Evolutionary conservation across 2,888 invertebrate species (phyloP), one percentile per base, ranked within the genome.

Genomic region (Spilarctia lutea): DNA sequence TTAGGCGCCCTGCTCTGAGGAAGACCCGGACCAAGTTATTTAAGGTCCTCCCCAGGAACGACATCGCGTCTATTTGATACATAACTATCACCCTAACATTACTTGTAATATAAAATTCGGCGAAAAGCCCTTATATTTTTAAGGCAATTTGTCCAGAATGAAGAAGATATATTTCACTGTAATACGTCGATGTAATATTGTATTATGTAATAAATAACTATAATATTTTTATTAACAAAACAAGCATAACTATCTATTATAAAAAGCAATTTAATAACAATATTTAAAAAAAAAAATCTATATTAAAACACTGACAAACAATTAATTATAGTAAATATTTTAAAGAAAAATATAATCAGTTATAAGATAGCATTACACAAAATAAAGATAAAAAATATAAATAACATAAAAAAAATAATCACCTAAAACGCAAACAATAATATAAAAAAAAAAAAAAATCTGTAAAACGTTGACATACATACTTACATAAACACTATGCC

Each of bases 401-500:
- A 8, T 11, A 16, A 45, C 45, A 16, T 18, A 18, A 52, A 30
- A 63, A 56, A 42, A 2, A 39, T 60, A 3, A 63, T n/a, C 60
- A 42, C 20, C 6, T 45, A 18, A 42, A 39, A 27, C 1, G 20
- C 30, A 13, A 48, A 35, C 7, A 30, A 52, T 6, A 69, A 56
- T 24, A 70, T 13, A 39, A 18, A 27, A 27, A 69, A 16, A 42
- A 2, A 11, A 63, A 33, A 56, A 33, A 7, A 35, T 52, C 7
- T 70, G 16, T 11, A 42, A 63, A 60, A 70, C 30, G 60, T 70
- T 60, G 60, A 42, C 20, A n/a, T 8, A 86, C 69, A 86, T 90
- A 91, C 91, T 91, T 88, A 91, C 91, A 87, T 89, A n/a, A n/a
- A 88, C 75, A 86, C 81, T 81, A 85, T 85, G 87, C 88, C 90